Percentiles rank a stretch among this genome's conserved stretches.
Conservation (phyloP, 1,140 invertebrate species). For the Lordiphosa collinella region DNA sequence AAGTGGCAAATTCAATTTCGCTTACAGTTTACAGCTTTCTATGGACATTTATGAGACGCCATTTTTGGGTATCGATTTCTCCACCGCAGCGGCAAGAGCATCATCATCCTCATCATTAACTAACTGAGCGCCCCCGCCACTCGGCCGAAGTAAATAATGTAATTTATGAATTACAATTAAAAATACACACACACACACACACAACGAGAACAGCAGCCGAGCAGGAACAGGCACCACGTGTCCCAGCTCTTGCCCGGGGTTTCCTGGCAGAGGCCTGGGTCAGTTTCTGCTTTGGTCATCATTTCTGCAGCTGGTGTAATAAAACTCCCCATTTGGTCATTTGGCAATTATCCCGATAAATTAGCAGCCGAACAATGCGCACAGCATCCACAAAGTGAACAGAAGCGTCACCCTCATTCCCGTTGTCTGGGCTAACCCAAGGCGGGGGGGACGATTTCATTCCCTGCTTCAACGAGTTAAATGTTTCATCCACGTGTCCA, state of each 20-base stretch:
- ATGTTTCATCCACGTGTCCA: too few relatives aligned
- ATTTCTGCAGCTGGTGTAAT: conserved; percentile 49
- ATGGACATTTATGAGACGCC: conserved; percentile 40
- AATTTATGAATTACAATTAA: conserved; percentile 70
- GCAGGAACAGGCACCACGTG: conserved; percentile 21
- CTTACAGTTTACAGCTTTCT: conserved; percentile 24
- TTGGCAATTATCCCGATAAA: conserved; percentile 73
- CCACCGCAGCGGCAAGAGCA: not conserved
- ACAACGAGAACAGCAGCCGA: not conserved
- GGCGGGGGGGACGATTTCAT: not conserved
- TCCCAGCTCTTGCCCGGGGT: conserved; percentile 4
- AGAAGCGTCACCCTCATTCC: conserved; percentile 16
- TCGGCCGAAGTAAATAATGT: conserved; percentile 42
- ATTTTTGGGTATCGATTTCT: conserved; percentile 40
- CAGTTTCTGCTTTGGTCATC: conserved; percentile 49
- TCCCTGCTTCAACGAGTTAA: too few relatives aligned
- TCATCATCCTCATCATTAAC: conserved; percentile 33
- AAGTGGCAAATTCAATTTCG: conserved; percentile 58
- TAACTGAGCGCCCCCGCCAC: conserved; percentile 13
- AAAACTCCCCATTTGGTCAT: conserved; percentile 70
- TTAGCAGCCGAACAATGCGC: conserved; percentile 59
- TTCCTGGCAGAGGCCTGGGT: conserved; percentile 6
- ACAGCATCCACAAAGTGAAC: conserved; percentile 13
- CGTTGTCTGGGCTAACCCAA: not conserved
- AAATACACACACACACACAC: conserved; percentile 42